Evolutionary conservation across 1,140 invertebrate species (phyloP), one percentile per base, ranked within the genome.

Genomic region (Acromyrmex echinatior): DNA sequence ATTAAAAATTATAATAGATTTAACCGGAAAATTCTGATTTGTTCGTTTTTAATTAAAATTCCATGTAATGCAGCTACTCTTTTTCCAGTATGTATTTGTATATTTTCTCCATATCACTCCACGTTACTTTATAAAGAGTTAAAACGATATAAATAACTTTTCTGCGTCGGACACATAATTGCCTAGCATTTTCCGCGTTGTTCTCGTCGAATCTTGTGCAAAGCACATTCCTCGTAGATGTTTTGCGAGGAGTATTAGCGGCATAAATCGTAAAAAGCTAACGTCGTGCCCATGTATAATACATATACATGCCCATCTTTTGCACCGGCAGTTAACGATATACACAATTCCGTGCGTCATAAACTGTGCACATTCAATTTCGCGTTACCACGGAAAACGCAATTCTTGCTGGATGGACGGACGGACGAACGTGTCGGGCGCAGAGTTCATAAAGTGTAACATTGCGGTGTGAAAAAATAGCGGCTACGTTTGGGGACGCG

Each of bases 291-390:
- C 45, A 39, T 31, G 25, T 53, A 25, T 28, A 65, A n/a, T 56
- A n/a, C 56, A 51, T 16, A 3, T 51, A 9, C 12, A 66, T 39
- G 16, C n/a, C 3, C 2, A 16, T 53, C 21, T 73, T 25, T 49
- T 14, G 25, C 21, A n/a, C 14, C 39, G n/a, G n/a, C n/a, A 76
- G 65, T 81, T 89, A 89, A 90, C 84, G 87, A 82, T 35, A 82
- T 35, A 49, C 77, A 58, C 65, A 65, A 85, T 91, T 87, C 80
- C 70, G 53, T 65, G 89, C 70, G 21, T 25, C 86, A 81, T 89
- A 86, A 87, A 87, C 66, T n/a, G 58, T 28, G 71, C 4, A 49
- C 81, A 84, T 91, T 91, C 65, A 81, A 91, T 89, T 91, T 66
- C 63, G 10, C 39, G 79, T 90, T 85, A 58, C 28, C 39, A 62